phyloP scores from a whole-genome alignment of 1,140 invertebrate genomes.

The Bombyx mandarina region DNA sequence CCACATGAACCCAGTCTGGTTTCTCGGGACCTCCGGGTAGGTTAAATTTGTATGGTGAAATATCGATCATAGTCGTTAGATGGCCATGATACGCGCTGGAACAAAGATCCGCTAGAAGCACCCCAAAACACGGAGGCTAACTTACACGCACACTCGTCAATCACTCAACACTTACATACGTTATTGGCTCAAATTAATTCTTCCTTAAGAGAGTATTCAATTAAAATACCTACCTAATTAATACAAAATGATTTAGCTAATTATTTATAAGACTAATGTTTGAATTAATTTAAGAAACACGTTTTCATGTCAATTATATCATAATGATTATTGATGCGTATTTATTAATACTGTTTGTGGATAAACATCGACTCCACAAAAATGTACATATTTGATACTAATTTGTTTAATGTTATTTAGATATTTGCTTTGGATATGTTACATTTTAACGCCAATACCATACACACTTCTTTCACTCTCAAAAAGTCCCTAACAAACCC shows the following conservation, averaged over 20 bases:
- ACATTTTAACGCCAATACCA: no score
- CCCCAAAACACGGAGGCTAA: conserved; percentile 45
- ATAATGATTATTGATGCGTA: neutral
- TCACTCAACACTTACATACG: neutral
- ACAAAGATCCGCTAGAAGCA: conserved; percentile 72
- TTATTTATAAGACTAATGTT: neutral
- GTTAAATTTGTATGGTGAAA: conserved; percentile 98
- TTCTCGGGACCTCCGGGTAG: conserved; percentile 83
- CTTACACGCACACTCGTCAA: conserved; percentile 21
- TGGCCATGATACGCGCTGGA: conserved; percentile 99
- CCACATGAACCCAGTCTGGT: conserved; percentile 94
- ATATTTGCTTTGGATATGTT: no score
- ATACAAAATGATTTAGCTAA: no score
- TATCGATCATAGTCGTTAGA: conserved; percentile 93
- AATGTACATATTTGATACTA: no score
- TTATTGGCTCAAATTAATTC: neutral
- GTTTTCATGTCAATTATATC: neutral
- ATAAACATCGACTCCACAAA: no score
- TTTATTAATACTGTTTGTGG: no score
- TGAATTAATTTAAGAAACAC: neutral
- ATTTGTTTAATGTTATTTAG: no score
- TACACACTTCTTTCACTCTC: neutral
- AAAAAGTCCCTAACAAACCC: no score
- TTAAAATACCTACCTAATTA: neutral
- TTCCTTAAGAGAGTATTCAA: neutral